phyloP scores from a whole-genome alignment of 2,888 invertebrate species.

The Ophioninae sp. region DNA sequence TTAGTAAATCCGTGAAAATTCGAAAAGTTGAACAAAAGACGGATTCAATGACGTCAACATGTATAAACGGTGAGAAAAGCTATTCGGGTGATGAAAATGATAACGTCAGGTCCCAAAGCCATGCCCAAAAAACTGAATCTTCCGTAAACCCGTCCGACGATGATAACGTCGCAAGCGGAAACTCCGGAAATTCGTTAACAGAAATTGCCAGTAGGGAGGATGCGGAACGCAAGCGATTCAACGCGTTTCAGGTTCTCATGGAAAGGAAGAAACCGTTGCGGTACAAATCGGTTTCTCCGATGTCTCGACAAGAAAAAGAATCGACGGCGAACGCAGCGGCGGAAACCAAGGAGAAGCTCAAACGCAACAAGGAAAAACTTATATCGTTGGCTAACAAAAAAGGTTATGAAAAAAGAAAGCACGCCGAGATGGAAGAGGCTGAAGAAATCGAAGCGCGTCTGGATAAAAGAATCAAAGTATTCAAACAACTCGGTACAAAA shows the following conservation, averaged over 20 bases:
- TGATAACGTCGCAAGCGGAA: not conserved
- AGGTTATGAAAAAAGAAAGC: constrained; percentile 84
- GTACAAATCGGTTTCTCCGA: constrained; percentile 13
- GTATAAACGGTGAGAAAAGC: not conserved
- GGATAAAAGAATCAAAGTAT: constrained; percentile 84
- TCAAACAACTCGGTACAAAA: constrained; percentile 82
- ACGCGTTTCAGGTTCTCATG: constrained; percentile 74
- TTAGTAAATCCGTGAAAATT: constrained; percentile 37
- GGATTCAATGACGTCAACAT: not conserved
- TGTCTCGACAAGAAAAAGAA: constrained; percentile 50
- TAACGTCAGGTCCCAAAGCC: constrained; percentile 19
- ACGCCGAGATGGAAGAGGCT: constrained; percentile 83
- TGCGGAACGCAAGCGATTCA: constrained; percentile 64
- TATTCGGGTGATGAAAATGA: constrained; percentile 45
- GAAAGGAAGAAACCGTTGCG: constrained; percentile 66
- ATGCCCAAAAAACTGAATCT: not conserved
- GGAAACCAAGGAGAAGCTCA: constrained; percentile 62
- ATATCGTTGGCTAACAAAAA: constrained; percentile 85
- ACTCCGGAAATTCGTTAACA: not conserved
- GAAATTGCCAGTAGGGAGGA: not conserved
- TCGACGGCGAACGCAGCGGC: constrained; percentile 41
- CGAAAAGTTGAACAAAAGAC: not conserved
- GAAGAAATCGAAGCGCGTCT: constrained; percentile 84
- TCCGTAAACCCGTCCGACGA: not conserved
- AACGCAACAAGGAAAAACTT: constrained; percentile 67